Evolutionary conservation across 2,113 vertebrate species (phyloP).

Genomic region (Microtus pennsylvanicus): DNA sequence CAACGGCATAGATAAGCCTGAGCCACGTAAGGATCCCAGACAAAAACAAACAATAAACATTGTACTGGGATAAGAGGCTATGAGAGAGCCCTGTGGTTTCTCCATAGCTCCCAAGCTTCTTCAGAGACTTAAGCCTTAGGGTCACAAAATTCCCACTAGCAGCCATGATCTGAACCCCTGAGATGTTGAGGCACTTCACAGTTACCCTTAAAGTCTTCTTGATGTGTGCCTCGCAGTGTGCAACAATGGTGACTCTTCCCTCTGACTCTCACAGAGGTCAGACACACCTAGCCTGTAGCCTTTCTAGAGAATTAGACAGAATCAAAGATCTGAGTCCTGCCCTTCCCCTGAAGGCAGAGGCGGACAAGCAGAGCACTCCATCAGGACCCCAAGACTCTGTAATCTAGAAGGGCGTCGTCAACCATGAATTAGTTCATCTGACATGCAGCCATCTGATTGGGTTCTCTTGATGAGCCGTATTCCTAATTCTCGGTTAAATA

Average conservation of each 20-base stretch:
- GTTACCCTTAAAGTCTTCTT: background rate
- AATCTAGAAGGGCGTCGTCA: no score
- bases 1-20: background rate
- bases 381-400: background rate
- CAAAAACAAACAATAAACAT: background rate
- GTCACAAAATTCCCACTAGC: background rate
- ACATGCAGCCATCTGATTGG: background rate
- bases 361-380: background rate
- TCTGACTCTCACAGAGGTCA: background rate
- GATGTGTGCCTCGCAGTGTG: fast-evolving
- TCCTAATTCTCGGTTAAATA: constrained; percentile 6
- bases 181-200: background rate
- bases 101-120: background rate
- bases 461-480: background rate
- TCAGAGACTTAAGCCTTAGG: background rate
- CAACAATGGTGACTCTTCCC: background rate
- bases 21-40: background rate
- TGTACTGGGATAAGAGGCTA: fast-evolving
- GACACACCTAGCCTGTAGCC: background rate
- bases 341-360: background rate
- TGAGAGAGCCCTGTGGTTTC: background rate
- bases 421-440: background rate
- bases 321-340: background rate
- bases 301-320: background rate
- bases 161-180: background rate